Percentiles rank a stretch among this genome's conserved stretches.
Conservation (phyloP, 37 sponge, comb jelly and placozoan species). For the Ephydatia muelleri region DNA sequence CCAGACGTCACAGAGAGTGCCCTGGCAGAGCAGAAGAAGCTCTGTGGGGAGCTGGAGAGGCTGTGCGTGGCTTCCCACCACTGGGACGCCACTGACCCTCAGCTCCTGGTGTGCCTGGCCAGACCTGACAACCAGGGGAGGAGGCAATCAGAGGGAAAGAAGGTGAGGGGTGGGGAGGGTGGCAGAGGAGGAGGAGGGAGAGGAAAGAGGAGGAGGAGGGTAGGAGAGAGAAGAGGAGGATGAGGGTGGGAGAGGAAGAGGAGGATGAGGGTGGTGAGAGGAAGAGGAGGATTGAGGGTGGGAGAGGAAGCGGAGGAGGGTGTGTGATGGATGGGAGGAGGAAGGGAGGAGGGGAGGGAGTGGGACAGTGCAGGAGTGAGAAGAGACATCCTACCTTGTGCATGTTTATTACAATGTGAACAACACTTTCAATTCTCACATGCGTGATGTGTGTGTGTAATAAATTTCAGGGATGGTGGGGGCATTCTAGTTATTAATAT, state of each 20-base stretch:
- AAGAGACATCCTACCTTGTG: too few species aligned
- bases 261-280: not conserved
- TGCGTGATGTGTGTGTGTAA: not conserved
- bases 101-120: conserved; percentile 40
- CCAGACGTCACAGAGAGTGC: conserved; percentile 27
- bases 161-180: not conserved
- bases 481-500: too few species aligned
- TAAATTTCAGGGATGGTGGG: too few species aligned
- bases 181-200: not conserved
- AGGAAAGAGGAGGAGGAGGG: not conserved
- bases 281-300: not conserved
- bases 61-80: conserved; percentile 15
- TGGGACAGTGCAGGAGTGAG: not conserved
- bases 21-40: conserved; percentile 31
- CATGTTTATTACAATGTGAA: too few species aligned
- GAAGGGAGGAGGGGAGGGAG: not conserved
- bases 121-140: not conserved
- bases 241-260: not conserved
- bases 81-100: conserved; percentile 80
- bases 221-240: not conserved
- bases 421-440: too few species aligned
- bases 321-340: not conserved
- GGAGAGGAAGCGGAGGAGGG: not conserved
- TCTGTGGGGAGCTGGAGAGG: conserved; percentile 19
- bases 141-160: not conserved